These are phyloP conservation scores for Marasmarcha lunaedactyla DNA, from an alignment of 2,888 invertebrate species.

Conservation along the genomic window DNA sequence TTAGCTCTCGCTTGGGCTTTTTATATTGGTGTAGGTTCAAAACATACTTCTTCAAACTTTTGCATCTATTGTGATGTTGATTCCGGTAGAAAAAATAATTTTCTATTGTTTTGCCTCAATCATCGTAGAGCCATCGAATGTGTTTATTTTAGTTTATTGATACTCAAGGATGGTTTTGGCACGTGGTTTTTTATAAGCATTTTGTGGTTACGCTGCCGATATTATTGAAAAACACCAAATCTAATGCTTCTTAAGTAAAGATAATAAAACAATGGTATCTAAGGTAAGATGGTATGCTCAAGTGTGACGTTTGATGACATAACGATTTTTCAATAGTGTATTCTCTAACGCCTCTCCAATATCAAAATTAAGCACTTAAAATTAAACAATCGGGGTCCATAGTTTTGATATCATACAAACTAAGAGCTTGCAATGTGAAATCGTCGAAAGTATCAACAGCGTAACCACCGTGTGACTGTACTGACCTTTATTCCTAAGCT, in stretches of 20 bases:
- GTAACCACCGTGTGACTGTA: neutral
- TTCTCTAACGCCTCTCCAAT: too few relatives aligned
- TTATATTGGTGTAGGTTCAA: neutral
- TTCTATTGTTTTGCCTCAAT: conserved; percentile 24
- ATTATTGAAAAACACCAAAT: neutral
- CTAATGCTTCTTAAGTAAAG: neutral
- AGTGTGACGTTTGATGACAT: too few relatives aligned
- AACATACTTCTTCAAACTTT: neutral
- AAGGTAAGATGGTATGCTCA: too few relatives aligned
- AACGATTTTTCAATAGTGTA: too few relatives aligned
- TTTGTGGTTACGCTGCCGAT: neutral
- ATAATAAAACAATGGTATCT: neutral
- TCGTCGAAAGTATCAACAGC: neutral
- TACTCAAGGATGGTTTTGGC: conserved; percentile 1
- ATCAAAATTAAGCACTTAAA: too few relatives aligned
- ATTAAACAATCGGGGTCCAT: too few relatives aligned
- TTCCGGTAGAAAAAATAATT: conserved; percentile 5
- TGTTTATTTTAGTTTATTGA: neutral
- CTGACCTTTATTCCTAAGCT: conserved; percentile 20
- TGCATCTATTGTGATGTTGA: conserved; percentile 1
- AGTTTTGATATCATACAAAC: too few relatives aligned
- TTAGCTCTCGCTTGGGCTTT: too few relatives aligned
- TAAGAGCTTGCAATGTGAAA: too few relatives aligned
- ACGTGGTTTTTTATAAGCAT: neutral
- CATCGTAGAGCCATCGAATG: neutral